phyloP scores from a whole-genome alignment of 2,888 invertebrate species.

The Leucoma salicis region DNA sequence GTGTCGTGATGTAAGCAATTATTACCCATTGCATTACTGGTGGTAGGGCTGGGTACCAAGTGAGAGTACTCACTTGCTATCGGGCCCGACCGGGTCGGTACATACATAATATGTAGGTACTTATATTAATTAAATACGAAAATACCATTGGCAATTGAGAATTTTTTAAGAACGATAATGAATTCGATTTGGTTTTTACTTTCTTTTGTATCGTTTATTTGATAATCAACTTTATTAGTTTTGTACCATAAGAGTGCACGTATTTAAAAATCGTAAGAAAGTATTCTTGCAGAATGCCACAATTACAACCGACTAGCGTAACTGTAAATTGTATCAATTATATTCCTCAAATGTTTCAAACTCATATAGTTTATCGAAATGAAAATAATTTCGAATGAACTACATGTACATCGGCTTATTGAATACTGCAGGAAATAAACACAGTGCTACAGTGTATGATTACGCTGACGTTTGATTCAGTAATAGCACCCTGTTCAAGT shows the following conservation, averaged over 20 bases:
- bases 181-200: too few species aligned
- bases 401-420: constrained; percentile 7
- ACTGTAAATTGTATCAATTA: background rate
- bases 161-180: too few species aligned
- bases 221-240: background rate
- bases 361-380: background rate
- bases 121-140: too few species aligned
- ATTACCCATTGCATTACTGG: too few species aligned
- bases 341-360: background rate
- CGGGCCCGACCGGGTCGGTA: too few species aligned
- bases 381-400: background rate
- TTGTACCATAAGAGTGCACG: background rate
- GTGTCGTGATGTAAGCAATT: too few species aligned
- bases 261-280: too few species aligned
- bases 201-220: constrained; percentile 11
- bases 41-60: too few species aligned
- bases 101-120: too few species aligned
- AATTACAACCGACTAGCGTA: background rate
- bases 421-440: constrained; percentile 27
- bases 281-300: background rate
- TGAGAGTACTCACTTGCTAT: too few species aligned
- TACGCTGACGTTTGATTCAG: constrained; percentile 43
- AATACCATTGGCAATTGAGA: too few species aligned
- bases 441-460: constrained; percentile 35
- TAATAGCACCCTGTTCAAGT: constrained; percentile 50